Evolutionary conservation across 2,113 vertebrate species (phyloP).

Genomic region (Guaruba guarouba): DNA sequence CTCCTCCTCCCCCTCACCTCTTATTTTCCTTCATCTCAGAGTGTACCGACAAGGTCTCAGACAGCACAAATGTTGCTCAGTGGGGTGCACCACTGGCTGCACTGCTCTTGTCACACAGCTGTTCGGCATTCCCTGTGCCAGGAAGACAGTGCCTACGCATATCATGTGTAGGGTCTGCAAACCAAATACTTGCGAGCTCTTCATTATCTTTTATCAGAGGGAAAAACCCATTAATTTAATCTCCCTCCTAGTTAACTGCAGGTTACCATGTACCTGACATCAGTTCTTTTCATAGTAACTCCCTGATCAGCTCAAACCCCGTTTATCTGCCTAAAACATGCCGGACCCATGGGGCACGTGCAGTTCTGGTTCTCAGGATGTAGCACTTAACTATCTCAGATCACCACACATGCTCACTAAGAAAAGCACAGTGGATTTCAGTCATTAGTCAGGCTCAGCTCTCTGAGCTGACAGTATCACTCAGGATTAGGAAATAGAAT

Average conservation of each 20-base stretch:
- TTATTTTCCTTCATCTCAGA: not conserved
- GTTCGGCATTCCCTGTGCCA: not conserved
- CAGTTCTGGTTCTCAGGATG: slow-evolving; percentile 43
- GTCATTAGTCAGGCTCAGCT: slow-evolving; percentile 60
- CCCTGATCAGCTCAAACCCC: slow-evolving; percentile 13
- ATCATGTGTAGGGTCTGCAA: not conserved
- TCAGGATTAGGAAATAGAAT: slow-evolving; percentile 64
- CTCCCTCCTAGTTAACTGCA: slow-evolving; percentile 23
- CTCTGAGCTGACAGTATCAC: slow-evolving; percentile 59
- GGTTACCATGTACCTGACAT: slow-evolving; percentile 18
- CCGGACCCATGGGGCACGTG: slow-evolving; percentile 26
- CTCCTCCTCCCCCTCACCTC: not conserved
- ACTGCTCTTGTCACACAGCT: not conserved
- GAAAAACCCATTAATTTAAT: slow-evolving; percentile 45
- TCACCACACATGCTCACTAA: slow-evolving; percentile 36
- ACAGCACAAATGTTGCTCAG: not conserved
- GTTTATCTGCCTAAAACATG: slow-evolving; percentile 35
- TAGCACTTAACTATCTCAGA: slow-evolving; percentile 49
- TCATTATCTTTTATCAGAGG: slow-evolving; percentile 16
- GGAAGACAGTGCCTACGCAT: not conserved
- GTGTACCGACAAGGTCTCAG: not conserved
- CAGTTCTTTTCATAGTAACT: slow-evolving; percentile 34
- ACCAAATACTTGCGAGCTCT: not conserved
- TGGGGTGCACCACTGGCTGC: not conserved
- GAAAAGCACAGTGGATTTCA: slow-evolving; percentile 66